A percentile compares a stretch with the other conserved stretches of the same genome.
phyloP scores from a whole-genome alignment of 2,888 invertebrate species.

The Eurois occulta region DNA sequence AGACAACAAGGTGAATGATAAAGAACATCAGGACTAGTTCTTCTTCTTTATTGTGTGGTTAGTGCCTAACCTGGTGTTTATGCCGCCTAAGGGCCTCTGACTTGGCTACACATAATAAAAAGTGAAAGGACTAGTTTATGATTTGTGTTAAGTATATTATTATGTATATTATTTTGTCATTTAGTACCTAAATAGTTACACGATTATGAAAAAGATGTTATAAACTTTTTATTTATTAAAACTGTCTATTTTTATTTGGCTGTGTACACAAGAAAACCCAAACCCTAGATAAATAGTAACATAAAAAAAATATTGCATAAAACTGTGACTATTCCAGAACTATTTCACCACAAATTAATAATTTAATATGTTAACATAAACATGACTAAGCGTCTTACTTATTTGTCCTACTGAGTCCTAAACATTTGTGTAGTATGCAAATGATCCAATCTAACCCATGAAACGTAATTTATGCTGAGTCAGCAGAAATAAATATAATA shows the following conservation, averaged over 20 bases:
- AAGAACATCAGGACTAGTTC: slow-evolving; percentile 84
- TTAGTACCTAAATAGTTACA: slow-evolving; percentile 34
- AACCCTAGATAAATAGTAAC: neutral
- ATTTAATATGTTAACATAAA: neutral
- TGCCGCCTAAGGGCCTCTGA: too few relatives aligned
- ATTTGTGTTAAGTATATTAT: slow-evolving; percentile 42
- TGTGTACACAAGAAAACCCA: neutral
- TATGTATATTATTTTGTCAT: slow-evolving; percentile 35
- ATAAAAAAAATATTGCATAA: neutral
- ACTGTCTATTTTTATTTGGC: slow-evolving; percentile 16
- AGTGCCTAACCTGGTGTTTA: too few relatives aligned
- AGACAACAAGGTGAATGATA: slow-evolving; percentile 69
- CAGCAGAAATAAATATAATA: neutral
- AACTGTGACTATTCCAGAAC: slow-evolving; percentile 9
- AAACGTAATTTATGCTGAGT: neutral
- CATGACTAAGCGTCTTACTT: slow-evolving; percentile 15
- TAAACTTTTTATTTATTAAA: slow-evolving; percentile 50
- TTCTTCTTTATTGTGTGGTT: too few relatives aligned
- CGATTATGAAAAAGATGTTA: slow-evolving; percentile 40
- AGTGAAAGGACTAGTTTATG: slow-evolving; percentile 75
- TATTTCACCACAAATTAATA: slow-evolving; percentile 28
- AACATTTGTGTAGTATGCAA: slow-evolving; percentile 8
- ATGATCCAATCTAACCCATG: neutral
- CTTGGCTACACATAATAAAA: too few relatives aligned
- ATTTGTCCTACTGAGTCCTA: neutral